phyloP scores from a whole-genome alignment of 2,888 invertebrate species.

The Ditula angustiorana region DNA sequence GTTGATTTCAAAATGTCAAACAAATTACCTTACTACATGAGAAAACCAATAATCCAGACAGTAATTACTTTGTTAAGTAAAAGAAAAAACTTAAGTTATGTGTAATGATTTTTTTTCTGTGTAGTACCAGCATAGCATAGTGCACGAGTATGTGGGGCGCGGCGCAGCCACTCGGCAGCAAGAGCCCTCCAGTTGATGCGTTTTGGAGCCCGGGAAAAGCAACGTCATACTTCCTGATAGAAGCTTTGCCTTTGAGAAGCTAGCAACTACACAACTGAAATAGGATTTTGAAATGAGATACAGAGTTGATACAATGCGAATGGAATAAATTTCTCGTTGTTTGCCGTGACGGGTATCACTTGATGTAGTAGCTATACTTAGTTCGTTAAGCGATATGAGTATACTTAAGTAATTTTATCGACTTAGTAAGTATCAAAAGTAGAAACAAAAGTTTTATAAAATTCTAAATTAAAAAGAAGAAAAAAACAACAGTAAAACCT shows the following conservation, averaged over 20 bases:
- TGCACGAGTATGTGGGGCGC: constrained; percentile 41
- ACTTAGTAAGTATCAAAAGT: too few species aligned
- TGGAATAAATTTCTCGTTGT: neutral
- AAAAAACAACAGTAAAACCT: too few species aligned
- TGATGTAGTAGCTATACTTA: neutral
- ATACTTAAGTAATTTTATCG: too few species aligned
- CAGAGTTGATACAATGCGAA: neutral
- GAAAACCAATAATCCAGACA: too few species aligned
- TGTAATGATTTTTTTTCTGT: too few species aligned
- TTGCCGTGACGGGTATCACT: neutral
- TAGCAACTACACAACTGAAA: constrained; percentile 10
- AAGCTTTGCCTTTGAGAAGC: constrained; percentile 32
- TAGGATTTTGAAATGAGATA: constrained; percentile 23
- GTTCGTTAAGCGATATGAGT: too few species aligned
- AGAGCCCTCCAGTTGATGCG: constrained; percentile 68
- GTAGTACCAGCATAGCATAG: constrained; percentile 33
- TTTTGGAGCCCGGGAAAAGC: constrained; percentile 56
- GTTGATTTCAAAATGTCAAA: too few species aligned
- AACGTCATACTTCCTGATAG: constrained; percentile 43
- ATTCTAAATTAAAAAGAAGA: too few species aligned
- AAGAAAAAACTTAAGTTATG: too few species aligned
- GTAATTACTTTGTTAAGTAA: too few species aligned
- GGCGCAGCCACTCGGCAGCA: constrained; percentile 54
- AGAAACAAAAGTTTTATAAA: too few species aligned
- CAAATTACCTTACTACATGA: too few species aligned